A percentile compares a stretch with the other conserved stretches of the same genome.
Evolutionary conservation across 1,140 invertebrate species (phyloP).

Genomic region (Psilanteris sp.): DNA sequence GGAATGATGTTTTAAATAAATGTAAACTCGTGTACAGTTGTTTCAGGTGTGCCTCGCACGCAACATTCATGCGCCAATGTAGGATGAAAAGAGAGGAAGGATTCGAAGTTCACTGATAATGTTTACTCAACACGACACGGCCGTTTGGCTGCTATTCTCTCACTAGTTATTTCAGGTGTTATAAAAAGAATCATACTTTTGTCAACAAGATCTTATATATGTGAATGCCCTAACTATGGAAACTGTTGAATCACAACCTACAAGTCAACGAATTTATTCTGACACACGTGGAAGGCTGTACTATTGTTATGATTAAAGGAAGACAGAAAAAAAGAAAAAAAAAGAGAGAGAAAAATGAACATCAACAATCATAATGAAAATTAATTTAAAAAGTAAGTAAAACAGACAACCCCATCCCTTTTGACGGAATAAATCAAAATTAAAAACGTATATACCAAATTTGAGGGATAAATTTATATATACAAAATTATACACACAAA

Average conservation of each 20-base stretch:
- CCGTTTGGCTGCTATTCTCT: conserved; percentile 70
- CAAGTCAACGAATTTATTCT: conserved; percentile 14
- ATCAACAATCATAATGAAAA: too few species aligned
- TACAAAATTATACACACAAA: too few species aligned
- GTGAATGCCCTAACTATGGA: conserved; percentile 55
- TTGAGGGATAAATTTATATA: too few species aligned
- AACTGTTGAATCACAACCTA: conserved; percentile 49
- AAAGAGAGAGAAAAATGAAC: too few species aligned
- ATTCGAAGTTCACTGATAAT: conserved; percentile 67
- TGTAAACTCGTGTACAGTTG: conserved; percentile 58
- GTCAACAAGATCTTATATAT: conserved; percentile 61
- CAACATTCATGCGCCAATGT: conserved; percentile 32
- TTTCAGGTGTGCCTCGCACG: conserved; percentile 69
- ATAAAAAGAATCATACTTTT: conserved; percentile 66
- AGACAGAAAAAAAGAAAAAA: too few species aligned
- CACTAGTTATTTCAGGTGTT: conserved; percentile 74
- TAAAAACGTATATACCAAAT: too few species aligned
- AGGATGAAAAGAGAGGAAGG: conserved; percentile 55
- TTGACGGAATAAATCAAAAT: too few species aligned
- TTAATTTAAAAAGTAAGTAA: too few species aligned
- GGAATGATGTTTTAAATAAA: conserved; percentile 25
- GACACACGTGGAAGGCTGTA: background rate
- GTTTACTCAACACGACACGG: conserved; percentile 68
- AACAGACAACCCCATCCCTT: too few species aligned
- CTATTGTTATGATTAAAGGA: too few species aligned